phyloP scores from a whole-genome alignment of 2,888 invertebrate species.

The Melangyna quadrimaculata region DNA sequence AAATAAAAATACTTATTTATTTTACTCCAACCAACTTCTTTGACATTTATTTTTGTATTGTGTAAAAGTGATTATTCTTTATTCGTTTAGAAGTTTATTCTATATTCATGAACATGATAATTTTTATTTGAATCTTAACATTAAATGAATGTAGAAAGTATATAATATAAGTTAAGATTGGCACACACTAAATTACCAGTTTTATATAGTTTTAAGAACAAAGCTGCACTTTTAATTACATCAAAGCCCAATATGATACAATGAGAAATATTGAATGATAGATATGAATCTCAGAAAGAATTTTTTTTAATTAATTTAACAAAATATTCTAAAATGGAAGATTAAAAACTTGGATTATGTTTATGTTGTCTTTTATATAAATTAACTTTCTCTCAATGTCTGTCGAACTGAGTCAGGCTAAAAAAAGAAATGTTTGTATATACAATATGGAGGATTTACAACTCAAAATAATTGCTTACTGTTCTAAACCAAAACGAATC shows the following conservation, averaged over 20 bases:
- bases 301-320: conserved; percentile 17
- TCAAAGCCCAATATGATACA: conserved; percentile 52
- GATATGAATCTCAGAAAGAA: conserved; percentile 25
- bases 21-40: too few relatives aligned
- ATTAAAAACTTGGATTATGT: conserved; percentile 32
- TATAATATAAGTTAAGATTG: conserved; percentile 28
- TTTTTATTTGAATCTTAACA: conserved; percentile 38
- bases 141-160: conserved; percentile 33
- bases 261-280: conserved; percentile 37
- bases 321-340: conserved; percentile 58
- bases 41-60: conserved; percentile 19
- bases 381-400: conserved; percentile 53
- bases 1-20: too few relatives aligned
- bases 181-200: conserved; percentile 26
- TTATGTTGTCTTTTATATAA: conserved; percentile 27
- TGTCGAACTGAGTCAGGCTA: conserved; percentile 55
- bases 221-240: conserved; percentile 45
- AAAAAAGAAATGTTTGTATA: background rate
- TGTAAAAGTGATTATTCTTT: conserved; percentile 58
- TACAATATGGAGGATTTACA: too few relatives aligned
- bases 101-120: conserved; percentile 28
- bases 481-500: conserved; percentile 91
- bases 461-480: conserved; percentile 82
- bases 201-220: conserved; percentile 34
- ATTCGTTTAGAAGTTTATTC: conserved; percentile 19